phyloP scores from a whole-genome alignment of 1,140 invertebrate genomes.

The Pogonomyrmex barbatus region DNA sequence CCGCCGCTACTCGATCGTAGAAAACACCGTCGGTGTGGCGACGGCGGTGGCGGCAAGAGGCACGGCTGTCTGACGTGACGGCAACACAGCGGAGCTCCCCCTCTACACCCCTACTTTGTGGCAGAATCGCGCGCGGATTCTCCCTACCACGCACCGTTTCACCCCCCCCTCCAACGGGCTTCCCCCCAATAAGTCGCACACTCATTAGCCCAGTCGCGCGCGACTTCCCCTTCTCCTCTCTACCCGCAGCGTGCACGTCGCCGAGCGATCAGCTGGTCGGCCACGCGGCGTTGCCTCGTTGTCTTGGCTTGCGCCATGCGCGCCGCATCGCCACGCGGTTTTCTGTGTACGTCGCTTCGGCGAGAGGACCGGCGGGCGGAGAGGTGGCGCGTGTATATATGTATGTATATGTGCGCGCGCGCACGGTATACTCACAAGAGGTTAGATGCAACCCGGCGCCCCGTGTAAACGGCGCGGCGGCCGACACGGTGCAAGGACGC shows the following conservation, averaged over 20 bases:
- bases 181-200: slow-evolving; percentile 84
- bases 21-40: slow-evolving; percentile 80
- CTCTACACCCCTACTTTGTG: slow-evolving; percentile 43
- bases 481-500: slow-evolving; percentile 74
- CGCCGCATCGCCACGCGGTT: slow-evolving; percentile 81
- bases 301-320: slow-evolving; percentile 67
- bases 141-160: slow-evolving; percentile 33
- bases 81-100: slow-evolving; percentile 75
- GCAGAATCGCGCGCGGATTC: slow-evolving; percentile 49
- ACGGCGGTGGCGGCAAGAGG: slow-evolving; percentile 69
- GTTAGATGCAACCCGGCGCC: slow-evolving; percentile 77
- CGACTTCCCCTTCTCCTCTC: slow-evolving; percentile 74
- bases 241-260: slow-evolving; percentile 69
- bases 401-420: slow-evolving; percentile 34
- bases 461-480: slow-evolving; percentile 71
- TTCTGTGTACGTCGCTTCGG: slow-evolving; percentile 78
- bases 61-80: slow-evolving; percentile 77
- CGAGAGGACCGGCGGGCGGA: slow-evolving; percentile 30
- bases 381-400: slow-evolving; percentile 1
- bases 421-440: slow-evolving; percentile 57
- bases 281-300: slow-evolving; percentile 80
- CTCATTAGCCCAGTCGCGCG: slow-evolving; percentile 85
- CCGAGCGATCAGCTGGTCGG: slow-evolving; percentile 81
- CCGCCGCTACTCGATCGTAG: slow-evolving; percentile 85
- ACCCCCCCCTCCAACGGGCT: slow-evolving; percentile 68